Evolutionary conservation across 1,140 invertebrate species (phyloP).

Genomic region (Neotoxoptera formosana): DNA sequence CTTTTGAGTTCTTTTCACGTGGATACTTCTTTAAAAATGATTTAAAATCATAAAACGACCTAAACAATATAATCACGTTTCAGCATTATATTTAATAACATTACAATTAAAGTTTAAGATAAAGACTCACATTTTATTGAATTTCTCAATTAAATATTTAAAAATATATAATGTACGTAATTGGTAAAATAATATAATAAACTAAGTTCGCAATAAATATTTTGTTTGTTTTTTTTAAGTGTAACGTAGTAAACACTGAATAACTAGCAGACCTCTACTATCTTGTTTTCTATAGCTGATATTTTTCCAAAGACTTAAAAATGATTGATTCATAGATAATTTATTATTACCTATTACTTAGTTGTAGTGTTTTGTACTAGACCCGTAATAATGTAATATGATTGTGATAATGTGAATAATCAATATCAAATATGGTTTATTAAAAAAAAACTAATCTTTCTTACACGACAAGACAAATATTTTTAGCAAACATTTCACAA

Average conservation of each 20-base stretch:
- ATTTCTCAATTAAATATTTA: neutral
- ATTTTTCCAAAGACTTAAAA: slow-evolving; percentile 1
- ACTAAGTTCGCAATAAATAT: neutral
- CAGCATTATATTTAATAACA: neutral
- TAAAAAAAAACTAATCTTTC: no score
- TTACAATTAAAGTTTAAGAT: neutral
- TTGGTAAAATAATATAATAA: neutral
- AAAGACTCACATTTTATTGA: neutral
- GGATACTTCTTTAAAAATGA: neutral
- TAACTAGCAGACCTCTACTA: no score
- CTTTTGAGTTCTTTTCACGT: neutral
- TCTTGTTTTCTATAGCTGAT: neutral
- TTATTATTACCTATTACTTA: neutral
- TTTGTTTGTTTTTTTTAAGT: neutral
- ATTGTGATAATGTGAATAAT: neutral
- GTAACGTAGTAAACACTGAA: no score
- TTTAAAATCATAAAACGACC: neutral
- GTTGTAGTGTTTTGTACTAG: neutral
- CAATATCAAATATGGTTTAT: no score
- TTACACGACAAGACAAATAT: neutral
- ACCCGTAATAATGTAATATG: neutral
- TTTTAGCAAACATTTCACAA: no score
- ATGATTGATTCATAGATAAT: neutral
- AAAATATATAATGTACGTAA: neutral
- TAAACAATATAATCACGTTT: neutral